A percentile compares a stretch with the other conserved stretches of the same genome.
Conservation (phyloP, 2,113 vertebrate genomes). For the Aphyosemion australe region DNA sequence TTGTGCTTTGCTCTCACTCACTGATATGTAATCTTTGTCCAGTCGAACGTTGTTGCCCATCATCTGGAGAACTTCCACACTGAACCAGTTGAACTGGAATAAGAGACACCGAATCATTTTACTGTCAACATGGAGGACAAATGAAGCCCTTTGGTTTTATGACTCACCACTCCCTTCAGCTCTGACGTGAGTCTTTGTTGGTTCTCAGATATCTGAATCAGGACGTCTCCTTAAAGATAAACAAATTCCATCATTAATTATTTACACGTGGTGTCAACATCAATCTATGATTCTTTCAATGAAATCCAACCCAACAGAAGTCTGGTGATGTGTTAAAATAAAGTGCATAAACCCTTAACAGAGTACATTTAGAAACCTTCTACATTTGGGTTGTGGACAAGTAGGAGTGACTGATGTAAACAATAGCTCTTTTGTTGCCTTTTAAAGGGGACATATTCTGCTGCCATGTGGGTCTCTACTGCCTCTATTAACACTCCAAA, state of each 20-base stretch:
- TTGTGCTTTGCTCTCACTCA: conserved; percentile 70
- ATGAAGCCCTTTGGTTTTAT: not conserved
- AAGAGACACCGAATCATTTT: conserved; percentile 3
- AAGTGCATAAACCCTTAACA: too few species aligned
- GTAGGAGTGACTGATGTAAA: too few species aligned
- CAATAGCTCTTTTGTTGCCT: too few species aligned
- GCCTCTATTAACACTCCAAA: too few species aligned
- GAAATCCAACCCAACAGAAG: too few species aligned
- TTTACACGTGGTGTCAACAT: not conserved
- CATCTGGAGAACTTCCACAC: conserved; percentile 85
- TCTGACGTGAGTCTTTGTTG: conserved; percentile 86
- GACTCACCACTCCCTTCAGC: conserved; percentile 87
- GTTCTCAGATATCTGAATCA: conserved; percentile 88
- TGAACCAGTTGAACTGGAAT: conserved; percentile 87
- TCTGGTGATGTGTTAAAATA: too few species aligned
- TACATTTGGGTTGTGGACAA: too few species aligned
- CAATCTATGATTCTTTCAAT: too few species aligned
- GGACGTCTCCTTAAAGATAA: conserved; percentile 83
- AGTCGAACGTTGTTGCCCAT: conserved; percentile 89
- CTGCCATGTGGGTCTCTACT: too few species aligned
- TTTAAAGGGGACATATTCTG: too few species aligned
- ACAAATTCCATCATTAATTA: not conserved
- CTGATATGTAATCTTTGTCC: conserved; percentile 89
- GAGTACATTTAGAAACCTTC: too few species aligned
- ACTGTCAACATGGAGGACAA: not conserved